phyloP scores from a whole-genome alignment of 2,113 vertebrate genomes.

The Periophthalmus modestus region DNA sequence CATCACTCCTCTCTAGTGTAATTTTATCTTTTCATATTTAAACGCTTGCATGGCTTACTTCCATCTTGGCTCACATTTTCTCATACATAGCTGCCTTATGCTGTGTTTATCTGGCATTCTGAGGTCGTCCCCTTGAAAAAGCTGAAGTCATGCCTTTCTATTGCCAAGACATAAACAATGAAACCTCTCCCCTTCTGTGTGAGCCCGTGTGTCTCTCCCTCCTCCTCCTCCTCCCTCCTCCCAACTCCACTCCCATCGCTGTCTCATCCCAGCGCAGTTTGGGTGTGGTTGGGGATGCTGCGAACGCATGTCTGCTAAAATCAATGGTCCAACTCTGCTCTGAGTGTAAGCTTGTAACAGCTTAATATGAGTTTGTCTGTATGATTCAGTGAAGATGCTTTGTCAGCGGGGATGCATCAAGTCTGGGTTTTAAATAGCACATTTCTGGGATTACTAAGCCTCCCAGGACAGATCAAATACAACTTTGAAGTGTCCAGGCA shows the following conservation, averaged over 20 bases:
- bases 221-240: constrained; percentile 5
- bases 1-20: neutral
- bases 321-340: constrained; percentile 9
- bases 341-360: constrained; percentile 11
- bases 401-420: constrained; percentile 42
- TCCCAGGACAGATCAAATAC: constrained; percentile 23
- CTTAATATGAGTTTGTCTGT: constrained; percentile 27
- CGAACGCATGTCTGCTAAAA: constrained; percentile 37
- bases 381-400: constrained; percentile 26
- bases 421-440: constrained; percentile 35
- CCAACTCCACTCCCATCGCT: constrained; percentile 16
- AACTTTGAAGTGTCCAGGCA: constrained; percentile 29
- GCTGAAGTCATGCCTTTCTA: constrained; percentile 63
- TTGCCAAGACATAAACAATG: constrained; percentile 67
- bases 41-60: neutral
- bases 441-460: constrained; percentile 28
- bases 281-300: constrained; percentile 64
- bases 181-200: constrained; percentile 32
- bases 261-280: constrained; percentile 46
- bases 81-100: constrained; percentile 9
- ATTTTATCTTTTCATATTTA: neutral
- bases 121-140: constrained; percentile 53
- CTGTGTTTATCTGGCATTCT: constrained; percentile 14
- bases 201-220: constrained; percentile 4
- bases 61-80: neutral